Evolutionary conservation across 2,888 invertebrate species (phyloP).

Genomic region (Crioceris asparagi): DNA sequence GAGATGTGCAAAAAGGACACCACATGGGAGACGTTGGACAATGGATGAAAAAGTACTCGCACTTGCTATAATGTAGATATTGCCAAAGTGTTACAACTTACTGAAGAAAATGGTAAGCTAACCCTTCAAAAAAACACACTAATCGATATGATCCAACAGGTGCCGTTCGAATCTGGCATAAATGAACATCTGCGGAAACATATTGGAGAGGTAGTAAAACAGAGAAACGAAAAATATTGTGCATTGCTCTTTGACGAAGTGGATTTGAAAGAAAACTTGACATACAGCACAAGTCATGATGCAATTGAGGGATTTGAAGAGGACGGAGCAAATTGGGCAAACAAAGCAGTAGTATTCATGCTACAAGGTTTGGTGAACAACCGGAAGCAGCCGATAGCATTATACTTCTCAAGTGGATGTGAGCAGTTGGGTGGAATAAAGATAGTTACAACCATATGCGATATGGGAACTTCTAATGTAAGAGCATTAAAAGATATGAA

Average conservation of each 20-base stretch:
- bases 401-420: slow-evolving; percentile 19
- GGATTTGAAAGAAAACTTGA: slow-evolving; percentile 12
- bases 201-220: slow-evolving; percentile 8
- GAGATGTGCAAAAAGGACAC: slow-evolving; percentile 3
- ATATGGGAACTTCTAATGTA: too few species aligned
- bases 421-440: too few species aligned
- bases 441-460: too few species aligned
- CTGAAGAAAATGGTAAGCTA: too few species aligned
- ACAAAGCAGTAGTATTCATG: slow-evolving; percentile 17
- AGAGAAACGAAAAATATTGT: slow-evolving; percentile 8
- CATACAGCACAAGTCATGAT: slow-evolving; percentile 9
- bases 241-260: slow-evolving; percentile 15
- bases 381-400: slow-evolving; percentile 20
- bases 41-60: slow-evolving; percentile 14
- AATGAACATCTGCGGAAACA: slow-evolving; percentile 14
- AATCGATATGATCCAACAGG: slow-evolving; percentile 10
- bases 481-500: too few species aligned
- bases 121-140: too few species aligned
- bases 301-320: slow-evolving; percentile 14
- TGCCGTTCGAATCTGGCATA: slow-evolving; percentile 13
- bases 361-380: slow-evolving; percentile 5
- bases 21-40: slow-evolving; percentile 14
- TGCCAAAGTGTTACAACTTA: too few species aligned
- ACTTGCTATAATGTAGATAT: slow-evolving; percentile 9
- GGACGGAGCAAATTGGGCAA: slow-evolving; percentile 9